Evolutionary conservation across 2,797 vertebrate genomes (phyloP).

Genomic region (Scolopax bukidnonensis): DNA sequence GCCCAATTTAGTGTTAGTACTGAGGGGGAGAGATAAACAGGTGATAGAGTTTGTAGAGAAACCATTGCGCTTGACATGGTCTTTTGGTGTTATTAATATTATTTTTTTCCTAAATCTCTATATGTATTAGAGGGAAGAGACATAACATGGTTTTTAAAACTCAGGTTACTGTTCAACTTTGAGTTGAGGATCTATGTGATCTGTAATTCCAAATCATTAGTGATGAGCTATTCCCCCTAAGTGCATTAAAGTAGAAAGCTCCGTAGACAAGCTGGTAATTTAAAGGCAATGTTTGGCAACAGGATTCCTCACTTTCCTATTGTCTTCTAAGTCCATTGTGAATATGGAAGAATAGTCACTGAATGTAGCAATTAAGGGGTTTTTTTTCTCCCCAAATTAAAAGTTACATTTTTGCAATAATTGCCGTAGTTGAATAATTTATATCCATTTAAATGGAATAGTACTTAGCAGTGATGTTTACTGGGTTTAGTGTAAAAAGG

Average conservation of each 20-base stretch:
- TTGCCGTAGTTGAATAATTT: conserved; percentile 71
- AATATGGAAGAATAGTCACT: conserved; percentile 31
- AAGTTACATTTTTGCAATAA: conserved; percentile 73
- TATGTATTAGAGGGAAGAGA: background rate
- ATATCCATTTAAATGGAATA: conserved; percentile 52
- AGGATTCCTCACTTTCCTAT: conserved; percentile 25
- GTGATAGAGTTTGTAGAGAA: conserved; percentile 74
- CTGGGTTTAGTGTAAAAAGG: conserved; percentile 38
- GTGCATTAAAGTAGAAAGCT: conserved; percentile 50
- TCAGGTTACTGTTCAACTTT: background rate
- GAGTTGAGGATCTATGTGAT: background rate
- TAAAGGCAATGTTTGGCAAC: conserved; percentile 45
- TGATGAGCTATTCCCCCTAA: conserved; percentile 48
- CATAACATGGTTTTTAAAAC: background rate
- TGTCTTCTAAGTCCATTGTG: conserved; percentile 21
- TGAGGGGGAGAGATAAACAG: conserved; percentile 73
- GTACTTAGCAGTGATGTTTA: conserved; percentile 36
- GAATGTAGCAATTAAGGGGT: conserved; percentile 37
- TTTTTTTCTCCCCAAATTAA: conserved; percentile 56
- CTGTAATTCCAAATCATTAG: conserved; percentile 53
- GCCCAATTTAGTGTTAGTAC: conserved; percentile 74
- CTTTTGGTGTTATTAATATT: conserved; percentile 27
- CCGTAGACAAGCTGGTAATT: conserved; percentile 23
- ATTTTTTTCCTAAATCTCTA: background rate
- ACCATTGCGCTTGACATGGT: background rate